Base-by-base conservation (phyloP, 2,113 vertebrate species). In the Melanerpes formicivorus region DNA sequence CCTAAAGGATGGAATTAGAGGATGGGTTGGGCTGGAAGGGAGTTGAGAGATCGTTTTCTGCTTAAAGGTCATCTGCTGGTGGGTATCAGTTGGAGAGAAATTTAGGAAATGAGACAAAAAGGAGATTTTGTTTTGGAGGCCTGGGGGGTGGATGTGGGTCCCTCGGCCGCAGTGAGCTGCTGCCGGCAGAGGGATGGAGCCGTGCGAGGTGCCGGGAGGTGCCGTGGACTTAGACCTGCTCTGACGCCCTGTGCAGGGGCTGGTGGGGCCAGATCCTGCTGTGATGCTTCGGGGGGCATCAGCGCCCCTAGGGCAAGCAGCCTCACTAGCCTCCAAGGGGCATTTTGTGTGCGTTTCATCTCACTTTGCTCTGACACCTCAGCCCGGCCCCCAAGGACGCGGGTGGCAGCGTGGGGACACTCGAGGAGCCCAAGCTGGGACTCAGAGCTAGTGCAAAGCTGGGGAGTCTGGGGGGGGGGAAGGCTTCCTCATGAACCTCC, bases 291-390 rank as follows among this genome's bases (percentile, higher is more conserved):
- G 54, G 44, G 50, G 18, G 37, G 16, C 18, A 17, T 27, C 62
- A 7, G n/a, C 55, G 40, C 13, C 15, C 37, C 25, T 0, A 3
- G 46, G 15, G 34, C 3, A 4, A 62, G 55, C 3, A 6, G 13
- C 65, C n/a, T n/a, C 3, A 1, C 15, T 30, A 22, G 44, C 26
- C 40, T 18, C 58, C 6, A 0, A 14, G 52, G 25, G 32, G 13
- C 2, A 0, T 11, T 1, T 9, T 4, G 21, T 21, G 14, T 2
- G 1, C 6, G 9, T 44, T 71, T 25, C 3, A 12, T 3, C 2
- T 6, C 19, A 0, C 42, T 65, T 72, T 4, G 27, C 15, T 46
- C 64, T 17, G 26, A 5, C 55, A 0, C 30, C 50, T 32, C 42
- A 2, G n/a, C 48, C n/a, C 1, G 0, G 27, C 23, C 50, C 50